phyloP scores from a whole-genome alignment of 2,113 vertebrate genomes.

The Hystrix brachyura region DNA sequence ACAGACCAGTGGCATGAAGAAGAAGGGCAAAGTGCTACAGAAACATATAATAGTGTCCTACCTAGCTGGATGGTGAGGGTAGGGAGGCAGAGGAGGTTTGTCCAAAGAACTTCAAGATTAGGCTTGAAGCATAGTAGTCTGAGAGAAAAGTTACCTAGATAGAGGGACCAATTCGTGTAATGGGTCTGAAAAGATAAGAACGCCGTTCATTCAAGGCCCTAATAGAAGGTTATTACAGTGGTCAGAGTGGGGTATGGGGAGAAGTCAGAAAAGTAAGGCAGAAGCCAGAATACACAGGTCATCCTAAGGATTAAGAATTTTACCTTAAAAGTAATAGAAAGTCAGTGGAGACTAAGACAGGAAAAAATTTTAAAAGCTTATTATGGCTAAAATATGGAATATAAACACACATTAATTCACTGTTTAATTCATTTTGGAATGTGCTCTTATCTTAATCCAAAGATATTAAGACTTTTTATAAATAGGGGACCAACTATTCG shows the following conservation, averaged over 20 bases:
- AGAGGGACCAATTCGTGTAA: not conserved
- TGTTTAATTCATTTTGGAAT: slow-evolving; percentile 46
- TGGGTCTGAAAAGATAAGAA: slow-evolving; percentile 8
- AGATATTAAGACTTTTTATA: slow-evolving; percentile 12
- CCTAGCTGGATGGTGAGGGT: not conserved
- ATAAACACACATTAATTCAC: not conserved
- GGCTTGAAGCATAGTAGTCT: not conserved
- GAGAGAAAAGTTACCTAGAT: not conserved
- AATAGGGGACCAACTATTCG: not conserved
- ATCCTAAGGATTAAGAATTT: not conserved
- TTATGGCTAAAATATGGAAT: not conserved
- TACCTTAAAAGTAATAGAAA: not conserved
- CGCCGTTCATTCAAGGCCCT: not conserved
- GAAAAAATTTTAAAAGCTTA: not conserved
- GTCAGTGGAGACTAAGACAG: not conserved
- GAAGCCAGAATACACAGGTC: not conserved
- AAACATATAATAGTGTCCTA: not conserved
- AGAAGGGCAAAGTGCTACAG: not conserved
- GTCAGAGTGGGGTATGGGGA: not conserved
- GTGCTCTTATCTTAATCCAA: slow-evolving; percentile 10
- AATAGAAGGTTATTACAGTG: not conserved
- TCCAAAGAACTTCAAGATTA: slow-evolving; percentile 1
- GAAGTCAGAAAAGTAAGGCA: not conserved
- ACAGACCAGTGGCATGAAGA: not conserved
- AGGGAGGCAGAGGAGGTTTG: not conserved